Conservation (phyloP, 2,113 vertebrate genomes). For the Chionomys nivalis region DNA sequence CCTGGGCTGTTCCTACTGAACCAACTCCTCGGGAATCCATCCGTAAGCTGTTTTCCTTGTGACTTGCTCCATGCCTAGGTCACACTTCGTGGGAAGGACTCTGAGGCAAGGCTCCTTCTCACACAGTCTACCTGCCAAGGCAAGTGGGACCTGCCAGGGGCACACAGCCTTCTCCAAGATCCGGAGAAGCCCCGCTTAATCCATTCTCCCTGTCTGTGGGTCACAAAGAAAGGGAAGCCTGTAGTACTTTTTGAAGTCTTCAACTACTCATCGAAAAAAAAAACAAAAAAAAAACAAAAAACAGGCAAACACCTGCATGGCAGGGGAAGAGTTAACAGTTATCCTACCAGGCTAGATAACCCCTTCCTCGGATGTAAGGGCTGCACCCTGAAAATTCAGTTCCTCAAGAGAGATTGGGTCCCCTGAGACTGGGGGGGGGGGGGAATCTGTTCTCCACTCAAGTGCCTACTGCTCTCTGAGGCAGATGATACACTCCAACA, state of each 20-base stretch:
- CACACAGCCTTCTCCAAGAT: not conserved
- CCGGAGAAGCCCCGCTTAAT: not conserved
- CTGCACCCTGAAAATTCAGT: not conserved
- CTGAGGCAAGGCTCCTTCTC: not conserved
- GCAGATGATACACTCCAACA: accelerated
- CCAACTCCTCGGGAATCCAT: accelerated
- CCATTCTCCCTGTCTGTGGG: not conserved
- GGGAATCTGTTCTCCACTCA: not conserved
- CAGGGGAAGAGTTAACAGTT: not conserved
- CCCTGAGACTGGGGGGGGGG: accelerated
- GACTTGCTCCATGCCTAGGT: too few relatives aligned
- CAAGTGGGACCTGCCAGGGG: not conserved
- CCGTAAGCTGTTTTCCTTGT: not conserved
- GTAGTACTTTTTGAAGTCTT: constrained; percentile 21
- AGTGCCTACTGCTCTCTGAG: not conserved
- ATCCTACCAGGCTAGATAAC: not conserved
- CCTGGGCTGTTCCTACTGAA: not conserved
- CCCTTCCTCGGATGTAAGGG: not conserved
- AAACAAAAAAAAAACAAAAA: not conserved
- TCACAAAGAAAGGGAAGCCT: not conserved
- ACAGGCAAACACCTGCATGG: not conserved
- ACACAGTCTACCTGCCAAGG: too few relatives aligned
- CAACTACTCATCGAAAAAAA: not conserved
- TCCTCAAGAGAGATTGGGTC: not conserved
- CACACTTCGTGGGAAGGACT: accelerated